Percentiles rank a stretch among this genome's conserved stretches.
These are phyloP conservation scores for Rattus rattus DNA, from an alignment of 2,113 vertebrate genomes.

Conservation along the genomic window DNA sequence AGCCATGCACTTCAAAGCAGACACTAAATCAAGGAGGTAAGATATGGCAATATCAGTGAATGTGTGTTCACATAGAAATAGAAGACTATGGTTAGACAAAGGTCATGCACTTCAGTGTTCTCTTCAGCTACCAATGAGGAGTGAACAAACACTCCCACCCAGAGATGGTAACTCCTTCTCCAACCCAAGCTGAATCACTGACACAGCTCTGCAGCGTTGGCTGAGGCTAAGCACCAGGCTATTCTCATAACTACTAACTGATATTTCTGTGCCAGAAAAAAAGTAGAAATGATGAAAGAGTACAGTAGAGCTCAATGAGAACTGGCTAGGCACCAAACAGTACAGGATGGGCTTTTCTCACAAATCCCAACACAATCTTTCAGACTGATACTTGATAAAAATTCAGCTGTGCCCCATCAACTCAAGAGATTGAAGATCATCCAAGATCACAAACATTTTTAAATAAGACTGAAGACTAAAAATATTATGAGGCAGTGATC, in stretches of 20 bases:
- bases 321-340: background rate
- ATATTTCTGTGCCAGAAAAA: background rate
- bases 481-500: background rate
- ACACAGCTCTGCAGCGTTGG: background rate
- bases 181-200: background rate
- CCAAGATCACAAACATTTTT: background rate
- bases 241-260: background rate
- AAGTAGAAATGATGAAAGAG: background rate
- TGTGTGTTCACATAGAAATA: background rate
- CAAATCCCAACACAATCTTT: background rate
- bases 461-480: background rate
- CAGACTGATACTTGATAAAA: background rate
- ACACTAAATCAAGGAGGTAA: conserved; percentile 26
- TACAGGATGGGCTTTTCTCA: background rate
- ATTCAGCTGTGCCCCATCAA: background rate
- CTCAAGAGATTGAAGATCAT: background rate
- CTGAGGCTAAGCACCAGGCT: background rate
- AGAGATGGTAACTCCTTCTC: background rate
- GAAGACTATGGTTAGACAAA: background rate
- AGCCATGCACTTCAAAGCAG: background rate
- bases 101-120: background rate
- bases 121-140: background rate
- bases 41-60: background rate
- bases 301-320: background rate
- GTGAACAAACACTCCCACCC: rapidly evolving